A percentile compares a stretch with the other conserved stretches of the same genome.
phyloP scores from a whole-genome alignment of 1,140 invertebrate species.

The Drosophila kohkoa region DNA sequence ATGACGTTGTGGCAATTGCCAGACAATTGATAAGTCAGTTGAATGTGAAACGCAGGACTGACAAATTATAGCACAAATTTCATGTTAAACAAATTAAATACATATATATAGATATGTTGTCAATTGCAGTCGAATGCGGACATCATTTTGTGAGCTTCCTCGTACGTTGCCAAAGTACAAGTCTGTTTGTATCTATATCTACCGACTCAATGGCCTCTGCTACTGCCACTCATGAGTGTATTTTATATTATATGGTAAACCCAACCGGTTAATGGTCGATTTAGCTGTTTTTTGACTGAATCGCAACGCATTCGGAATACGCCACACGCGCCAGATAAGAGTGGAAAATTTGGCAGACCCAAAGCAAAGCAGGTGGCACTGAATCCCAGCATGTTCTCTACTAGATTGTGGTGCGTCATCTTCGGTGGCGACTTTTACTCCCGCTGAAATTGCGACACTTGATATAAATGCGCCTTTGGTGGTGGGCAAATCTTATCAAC shows the following conservation, averaged over 20 bases:
- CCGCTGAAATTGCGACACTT: constrained; percentile 25
- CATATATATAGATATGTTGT: not conserved
- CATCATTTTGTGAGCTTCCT: constrained; percentile 3
- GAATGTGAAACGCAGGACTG: not conserved
- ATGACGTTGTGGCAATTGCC: not conserved
- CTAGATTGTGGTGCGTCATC: constrained; percentile 22
- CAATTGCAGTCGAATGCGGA: constrained; percentile 30
- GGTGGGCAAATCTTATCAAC: constrained; percentile 58
- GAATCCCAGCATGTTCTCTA: not conserved
- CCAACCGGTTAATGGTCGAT: constrained; percentile 72
- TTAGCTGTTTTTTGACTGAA: constrained; percentile 75
- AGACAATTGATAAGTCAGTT: constrained; percentile 20
- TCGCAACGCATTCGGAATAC: constrained; percentile 21
- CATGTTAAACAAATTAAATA: too few species aligned
- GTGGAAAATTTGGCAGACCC: constrained; percentile 61
- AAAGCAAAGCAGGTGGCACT: constrained; percentile 21
- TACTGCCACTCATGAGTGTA: constrained; percentile 11
- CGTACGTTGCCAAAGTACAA: constrained; percentile 9
- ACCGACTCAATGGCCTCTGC: constrained; percentile 31
- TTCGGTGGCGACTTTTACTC: constrained; percentile 19
- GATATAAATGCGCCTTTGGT: constrained; percentile 55
- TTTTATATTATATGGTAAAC: constrained; percentile 30
- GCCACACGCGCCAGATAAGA: constrained; percentile 67
- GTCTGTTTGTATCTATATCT: constrained; percentile 14
- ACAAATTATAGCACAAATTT: not conserved